Evolutionary conservation across 2,113 vertebrate genomes (phyloP).

Genomic region (Microtus ochrogaster): DNA sequence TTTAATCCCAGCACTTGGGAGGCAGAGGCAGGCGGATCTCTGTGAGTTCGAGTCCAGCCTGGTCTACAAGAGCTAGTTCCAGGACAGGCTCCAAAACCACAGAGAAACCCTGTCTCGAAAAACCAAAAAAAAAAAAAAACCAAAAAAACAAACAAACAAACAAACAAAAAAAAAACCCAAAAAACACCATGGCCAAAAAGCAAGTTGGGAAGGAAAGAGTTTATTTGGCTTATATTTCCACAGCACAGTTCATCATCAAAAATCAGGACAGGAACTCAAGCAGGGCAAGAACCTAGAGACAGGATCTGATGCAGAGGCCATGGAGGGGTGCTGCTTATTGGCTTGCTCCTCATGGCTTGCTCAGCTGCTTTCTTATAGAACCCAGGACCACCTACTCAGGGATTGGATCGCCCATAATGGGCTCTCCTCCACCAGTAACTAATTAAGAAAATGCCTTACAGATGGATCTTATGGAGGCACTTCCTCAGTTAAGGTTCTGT

Average conservation of each 20-base stretch:
- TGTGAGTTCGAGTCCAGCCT: too few species aligned
- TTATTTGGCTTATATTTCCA: not conserved
- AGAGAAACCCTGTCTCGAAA: too few species aligned
- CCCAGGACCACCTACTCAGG: not conserved
- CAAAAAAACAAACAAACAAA: too few species aligned
- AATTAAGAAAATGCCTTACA: not conserved
- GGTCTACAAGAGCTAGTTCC: too few species aligned
- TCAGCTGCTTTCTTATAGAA: not conserved
- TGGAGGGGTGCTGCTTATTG: not conserved
- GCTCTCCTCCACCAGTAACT: not conserved
- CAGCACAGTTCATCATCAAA: not conserved
- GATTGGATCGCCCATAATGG: not conserved
- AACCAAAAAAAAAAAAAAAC: too few species aligned
- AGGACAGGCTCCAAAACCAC: too few species aligned
- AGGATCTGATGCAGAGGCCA: not conserved
- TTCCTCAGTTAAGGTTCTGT: not conserved
- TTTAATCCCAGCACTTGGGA: too few species aligned
- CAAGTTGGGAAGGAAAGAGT: not conserved
- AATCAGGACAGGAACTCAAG: not conserved
- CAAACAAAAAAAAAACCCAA: too few species aligned
- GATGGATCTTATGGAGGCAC: too few species aligned
- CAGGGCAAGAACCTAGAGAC: not conserved
- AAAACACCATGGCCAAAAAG: not conserved
- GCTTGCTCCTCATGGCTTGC: not conserved
- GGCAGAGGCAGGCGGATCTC: too few species aligned